Conservation (phyloP, 2,888 invertebrate genomes). For the Sphecodes monilicornis region DNA sequence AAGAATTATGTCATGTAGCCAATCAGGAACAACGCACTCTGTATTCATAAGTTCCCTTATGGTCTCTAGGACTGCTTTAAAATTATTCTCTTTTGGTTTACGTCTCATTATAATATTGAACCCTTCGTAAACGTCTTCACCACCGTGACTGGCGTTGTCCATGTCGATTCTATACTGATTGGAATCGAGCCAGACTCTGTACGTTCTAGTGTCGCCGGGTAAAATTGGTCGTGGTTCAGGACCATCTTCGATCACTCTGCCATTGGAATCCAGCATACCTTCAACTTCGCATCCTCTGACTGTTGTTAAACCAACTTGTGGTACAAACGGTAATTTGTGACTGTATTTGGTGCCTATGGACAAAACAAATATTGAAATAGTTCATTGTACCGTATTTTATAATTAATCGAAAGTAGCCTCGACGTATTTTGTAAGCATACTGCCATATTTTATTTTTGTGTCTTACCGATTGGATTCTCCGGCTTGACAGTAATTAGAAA, state of each 20-base stretch:
- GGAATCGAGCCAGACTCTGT: constrained; percentile 96
- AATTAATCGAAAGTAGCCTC: background rate
- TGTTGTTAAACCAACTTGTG: constrained; percentile 95
- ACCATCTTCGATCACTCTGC: constrained; percentile 98
- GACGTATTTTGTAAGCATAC: background rate
- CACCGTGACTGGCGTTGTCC: constrained; percentile 92
- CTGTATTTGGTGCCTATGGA: constrained; percentile 91
- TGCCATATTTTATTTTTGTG: background rate
- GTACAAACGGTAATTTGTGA: constrained; percentile 93
- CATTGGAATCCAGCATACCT: constrained; percentile 98
- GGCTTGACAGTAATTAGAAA: constrained; percentile 97
- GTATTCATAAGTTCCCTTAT: constrained; percentile 99
- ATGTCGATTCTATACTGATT: constrained; percentile 98
- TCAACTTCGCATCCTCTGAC: constrained; percentile 99
- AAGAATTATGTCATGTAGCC: constrained; percentile 98
- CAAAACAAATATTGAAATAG: background rate
- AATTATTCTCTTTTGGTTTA: constrained; percentile 99
- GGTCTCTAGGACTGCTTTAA: constrained; percentile 99
- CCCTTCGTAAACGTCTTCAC: constrained; percentile 94
- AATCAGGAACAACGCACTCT: constrained; percentile 97
- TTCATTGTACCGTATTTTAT: background rate
- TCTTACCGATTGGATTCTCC: constrained; percentile 91
- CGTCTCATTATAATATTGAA: constrained; percentile 99
- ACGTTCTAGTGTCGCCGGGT: constrained; percentile 95
- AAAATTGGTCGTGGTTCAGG: constrained; percentile 95